phyloP scores from a whole-genome alignment of 2,888 invertebrate species.

The Agapostemon virescens region DNA sequence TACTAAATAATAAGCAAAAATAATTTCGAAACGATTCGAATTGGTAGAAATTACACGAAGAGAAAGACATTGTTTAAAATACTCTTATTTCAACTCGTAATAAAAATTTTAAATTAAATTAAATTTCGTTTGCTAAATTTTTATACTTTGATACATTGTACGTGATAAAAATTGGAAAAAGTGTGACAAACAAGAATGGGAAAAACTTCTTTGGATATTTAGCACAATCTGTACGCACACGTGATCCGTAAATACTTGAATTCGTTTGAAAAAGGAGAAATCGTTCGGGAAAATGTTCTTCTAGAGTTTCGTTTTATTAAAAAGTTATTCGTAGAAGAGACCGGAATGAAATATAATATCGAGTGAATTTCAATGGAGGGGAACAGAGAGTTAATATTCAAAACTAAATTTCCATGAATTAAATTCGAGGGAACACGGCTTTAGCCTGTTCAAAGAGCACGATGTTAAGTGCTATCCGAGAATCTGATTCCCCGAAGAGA shows the following conservation, averaged over 20 bases:
- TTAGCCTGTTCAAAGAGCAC: not conserved
- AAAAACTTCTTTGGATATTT: not conserved
- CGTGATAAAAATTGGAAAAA: too few relatives aligned
- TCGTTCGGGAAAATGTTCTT: not conserved
- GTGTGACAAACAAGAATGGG: not conserved
- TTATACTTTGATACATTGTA: too few relatives aligned
- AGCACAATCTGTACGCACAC: not conserved
- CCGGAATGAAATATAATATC: not conserved
- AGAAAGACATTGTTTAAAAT: too few relatives aligned
- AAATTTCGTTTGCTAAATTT: too few relatives aligned
- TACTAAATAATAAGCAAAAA: too few relatives aligned
- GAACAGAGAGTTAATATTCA: not conserved
- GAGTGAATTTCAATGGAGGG: not conserved
- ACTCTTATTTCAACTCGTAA: too few relatives aligned
- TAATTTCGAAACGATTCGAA: too few relatives aligned
- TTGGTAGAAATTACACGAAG: too few relatives aligned
- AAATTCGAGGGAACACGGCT: not conserved
- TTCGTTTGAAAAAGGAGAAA: not conserved
- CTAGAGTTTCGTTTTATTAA: not conserved
- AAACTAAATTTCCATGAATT: constrained; percentile 11
- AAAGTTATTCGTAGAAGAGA: not conserved
- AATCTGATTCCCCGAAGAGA: not conserved
- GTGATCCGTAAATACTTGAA: too few relatives aligned
- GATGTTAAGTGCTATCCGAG: not conserved
- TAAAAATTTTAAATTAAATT: too few relatives aligned